Conservation (phyloP, 2,888 invertebrate species). For the Rhingia rostrata region DNA sequence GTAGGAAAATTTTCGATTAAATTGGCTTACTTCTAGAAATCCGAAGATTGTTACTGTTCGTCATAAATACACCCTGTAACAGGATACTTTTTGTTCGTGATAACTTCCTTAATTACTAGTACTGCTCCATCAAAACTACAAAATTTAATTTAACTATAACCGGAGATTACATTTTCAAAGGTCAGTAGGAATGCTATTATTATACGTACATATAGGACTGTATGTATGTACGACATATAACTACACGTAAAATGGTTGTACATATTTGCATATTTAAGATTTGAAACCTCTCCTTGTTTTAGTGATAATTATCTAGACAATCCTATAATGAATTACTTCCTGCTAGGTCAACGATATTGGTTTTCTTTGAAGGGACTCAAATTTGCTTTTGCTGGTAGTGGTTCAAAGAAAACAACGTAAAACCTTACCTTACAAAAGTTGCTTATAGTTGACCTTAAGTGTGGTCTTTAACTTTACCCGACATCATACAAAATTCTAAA, state of each 20-base stretch:
- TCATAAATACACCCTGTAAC: background rate
- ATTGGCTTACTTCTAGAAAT: too few relatives aligned
- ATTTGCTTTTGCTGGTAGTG: conserved; percentile 33
- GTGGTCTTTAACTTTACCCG: background rate
- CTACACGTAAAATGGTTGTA: conserved; percentile 37
- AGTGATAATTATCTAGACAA: conserved; percentile 71
- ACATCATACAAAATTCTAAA: conserved; percentile 29
- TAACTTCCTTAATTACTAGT: conserved; percentile 3
- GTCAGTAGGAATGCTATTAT: conserved; percentile 36
- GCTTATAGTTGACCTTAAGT: conserved; percentile 41
- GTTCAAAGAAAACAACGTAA: conserved; percentile 23
- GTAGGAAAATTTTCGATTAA: too few relatives aligned
- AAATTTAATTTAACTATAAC: conserved; percentile 35
- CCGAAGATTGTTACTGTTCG: too few relatives aligned
- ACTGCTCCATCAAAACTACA: conserved; percentile 56
- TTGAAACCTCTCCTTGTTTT: conserved; percentile 50
- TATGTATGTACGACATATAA: conserved; percentile 12
- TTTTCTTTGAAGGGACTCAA: conserved; percentile 16
- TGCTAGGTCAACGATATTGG: conserved; percentile 39
- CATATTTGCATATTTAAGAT: conserved; percentile 59
- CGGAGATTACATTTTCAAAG: conserved; percentile 46
- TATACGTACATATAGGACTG: too few relatives aligned
- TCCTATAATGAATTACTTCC: conserved; percentile 55
- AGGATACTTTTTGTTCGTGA: conserved; percentile 3
- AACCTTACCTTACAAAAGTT: background rate